These are phyloP conservation scores for Dolichoris vasculosae DNA, from an alignment of 1,140 invertebrate species.

Conservation along the genomic window DNA sequence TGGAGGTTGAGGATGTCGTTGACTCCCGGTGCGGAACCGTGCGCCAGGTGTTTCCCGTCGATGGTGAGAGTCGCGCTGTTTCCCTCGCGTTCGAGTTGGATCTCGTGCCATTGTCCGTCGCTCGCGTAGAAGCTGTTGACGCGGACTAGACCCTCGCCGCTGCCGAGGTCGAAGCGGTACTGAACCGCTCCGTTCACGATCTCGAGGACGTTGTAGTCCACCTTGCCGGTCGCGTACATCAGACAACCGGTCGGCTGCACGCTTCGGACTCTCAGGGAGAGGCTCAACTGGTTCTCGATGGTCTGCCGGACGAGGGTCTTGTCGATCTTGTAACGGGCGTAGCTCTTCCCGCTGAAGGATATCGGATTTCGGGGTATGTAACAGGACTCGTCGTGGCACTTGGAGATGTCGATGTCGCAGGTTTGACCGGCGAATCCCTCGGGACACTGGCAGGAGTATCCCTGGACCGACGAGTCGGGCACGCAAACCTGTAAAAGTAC, in stretches of 20 bases:
- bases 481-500: conserved; percentile 77
- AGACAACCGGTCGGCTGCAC: conserved; percentile 89
- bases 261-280: conserved; percentile 88
- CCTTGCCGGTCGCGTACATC: conserved; percentile 88
- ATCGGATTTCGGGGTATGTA: conserved; percentile 83
- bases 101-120: conserved; percentile 93
- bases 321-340: conserved; percentile 85
- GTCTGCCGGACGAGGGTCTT: conserved; percentile 76
- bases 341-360: conserved; percentile 89
- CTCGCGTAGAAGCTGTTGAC: conserved; percentile 84
- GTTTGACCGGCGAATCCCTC: conserved; percentile 81
- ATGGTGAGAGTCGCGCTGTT: conserved; percentile 85
- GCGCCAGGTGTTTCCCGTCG: conserved; percentile 85
- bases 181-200: conserved; percentile 88
- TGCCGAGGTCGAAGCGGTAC: conserved; percentile 88
- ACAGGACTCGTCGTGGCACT: conserved; percentile 80
- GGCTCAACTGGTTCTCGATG: conserved; percentile 86
- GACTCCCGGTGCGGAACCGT: conserved; percentile 86
- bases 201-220: conserved; percentile 94
- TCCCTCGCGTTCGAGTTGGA: conserved; percentile 86
- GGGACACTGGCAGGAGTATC: conserved; percentile 86
- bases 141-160: conserved; percentile 89
- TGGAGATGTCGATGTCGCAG: conserved; percentile 81
- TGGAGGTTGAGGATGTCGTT: conserved; percentile 92
- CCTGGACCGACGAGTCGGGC: conserved; percentile 80